Evolutionary conservation across 2,113 vertebrate genomes (phyloP), one percentile per base, ranked within the genome.

Genomic region (Lampris incognitus): DNA sequence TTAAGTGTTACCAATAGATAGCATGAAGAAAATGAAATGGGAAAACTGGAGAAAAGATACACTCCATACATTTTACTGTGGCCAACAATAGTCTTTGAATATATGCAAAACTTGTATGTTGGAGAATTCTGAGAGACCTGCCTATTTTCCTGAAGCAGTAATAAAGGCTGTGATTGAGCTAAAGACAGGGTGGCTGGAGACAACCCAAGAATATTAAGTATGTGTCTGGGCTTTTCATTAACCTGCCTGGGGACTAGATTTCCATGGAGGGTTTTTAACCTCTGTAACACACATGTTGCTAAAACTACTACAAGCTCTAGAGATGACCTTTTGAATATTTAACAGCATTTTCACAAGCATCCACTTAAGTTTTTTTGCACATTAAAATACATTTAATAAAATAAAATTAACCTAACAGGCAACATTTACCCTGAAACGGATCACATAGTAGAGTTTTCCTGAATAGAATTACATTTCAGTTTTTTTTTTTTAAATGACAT

Each of bases 221-320:
- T 7, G 54, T 51, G 41, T 79, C 84, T 81, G 66, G 82, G 91
- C 70, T 90, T 92, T 79, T 91, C 67, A 89, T 91, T 91, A 91
- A 92, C 89, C 62, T 0, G 49, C 42, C 69, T 13, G 66, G 41
- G 44, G 56, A 59, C 55, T 63, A 13, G 41, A 72, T 84, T 80
- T 76, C 71, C 56, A 63, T 49, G 41, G 69, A 64, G 13, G 39
- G 48, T 42, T 63, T 73, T 39, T 74, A 64, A 36, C 49, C 11
- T 62, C 51, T 50, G 39, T 13, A 57, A 79, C 62, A 72, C 39
- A 66, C 69, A 74, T 78, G 69, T 85, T 66, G 13, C 41, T 66
- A 7, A 51, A 37, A 57, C 4, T 8, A 62, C 82, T 66, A 67
- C 0, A 8, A 72, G 58, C 11, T n/a, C 66, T 62, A 57, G 46